A percentile compares a stretch with the other conserved stretches of the same genome.
Evolutionary conservation across 2,888 invertebrate species (phyloP).

Genomic region (Pammene fasciana): DNA sequence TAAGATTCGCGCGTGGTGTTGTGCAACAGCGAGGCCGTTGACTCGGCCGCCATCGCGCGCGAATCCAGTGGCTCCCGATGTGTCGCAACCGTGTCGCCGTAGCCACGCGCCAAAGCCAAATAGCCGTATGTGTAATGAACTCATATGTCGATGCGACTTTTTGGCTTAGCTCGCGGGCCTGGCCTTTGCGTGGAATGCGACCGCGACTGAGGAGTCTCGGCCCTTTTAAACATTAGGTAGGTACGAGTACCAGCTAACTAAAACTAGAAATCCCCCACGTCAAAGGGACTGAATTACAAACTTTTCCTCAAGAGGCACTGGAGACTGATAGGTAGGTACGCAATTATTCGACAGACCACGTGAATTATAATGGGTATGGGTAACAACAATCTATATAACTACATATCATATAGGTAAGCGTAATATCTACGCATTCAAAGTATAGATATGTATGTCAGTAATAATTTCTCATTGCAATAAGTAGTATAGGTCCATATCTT

Average conservation of each 20-base stretch:
- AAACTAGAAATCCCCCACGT: too few species aligned
- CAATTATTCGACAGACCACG: too few species aligned
- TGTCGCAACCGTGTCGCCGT: constrained; percentile 62
- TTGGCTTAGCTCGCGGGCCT: not conserved
- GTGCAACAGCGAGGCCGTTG: constrained; percentile 83
- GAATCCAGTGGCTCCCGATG: constrained; percentile 73
- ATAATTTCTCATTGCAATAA: too few species aligned
- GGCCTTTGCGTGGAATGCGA: constrained; percentile 30
- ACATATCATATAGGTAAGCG: too few species aligned
- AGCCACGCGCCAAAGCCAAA: not conserved
- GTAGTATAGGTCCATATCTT: too few species aligned
- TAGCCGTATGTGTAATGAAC: not conserved
- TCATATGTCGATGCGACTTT: constrained; percentile 7
- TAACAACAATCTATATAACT: too few species aligned
- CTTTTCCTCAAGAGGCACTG: too few species aligned
- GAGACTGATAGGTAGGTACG: too few species aligned
- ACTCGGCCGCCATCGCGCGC: constrained; percentile 78
- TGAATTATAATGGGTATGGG: too few species aligned
- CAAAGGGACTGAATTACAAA: not conserved
- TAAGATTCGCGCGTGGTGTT: constrained; percentile 81
- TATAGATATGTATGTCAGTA: too few species aligned
- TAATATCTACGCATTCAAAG: too few species aligned
- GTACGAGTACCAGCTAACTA: too few species aligned
- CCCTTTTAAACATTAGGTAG: not conserved
- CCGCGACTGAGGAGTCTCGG: not conserved